Evolutionary conservation across 2,888 invertebrate species (phyloP).

Genomic region (Stenodema calcarata): DNA sequence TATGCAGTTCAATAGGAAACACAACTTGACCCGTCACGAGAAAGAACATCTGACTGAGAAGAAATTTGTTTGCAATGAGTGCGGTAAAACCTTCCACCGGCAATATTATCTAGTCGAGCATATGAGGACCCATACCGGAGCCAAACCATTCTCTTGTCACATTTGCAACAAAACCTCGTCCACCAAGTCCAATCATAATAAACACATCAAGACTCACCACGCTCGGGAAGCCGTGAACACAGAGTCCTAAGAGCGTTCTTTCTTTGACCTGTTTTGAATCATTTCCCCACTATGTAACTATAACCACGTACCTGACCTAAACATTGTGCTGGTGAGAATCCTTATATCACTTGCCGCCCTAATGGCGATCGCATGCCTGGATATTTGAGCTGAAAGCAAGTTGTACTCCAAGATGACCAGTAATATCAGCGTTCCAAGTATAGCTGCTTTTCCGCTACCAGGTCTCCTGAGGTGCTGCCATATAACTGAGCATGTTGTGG

Average conservation of each 20-base stretch:
- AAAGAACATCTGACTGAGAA: constrained; percentile 80
- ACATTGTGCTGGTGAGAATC: not conserved
- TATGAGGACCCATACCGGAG: constrained; percentile 83
- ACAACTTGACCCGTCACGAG: constrained; percentile 85
- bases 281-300: not conserved
- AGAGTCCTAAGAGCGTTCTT: constrained; percentile 65
- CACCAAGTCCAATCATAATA: constrained; percentile 90
- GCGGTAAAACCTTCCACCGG: constrained; percentile 84
- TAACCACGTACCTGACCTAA: not conserved
- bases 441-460: too few relatives aligned
- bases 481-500: too few relatives aligned
- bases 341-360: not conserved
- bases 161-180: constrained; percentile 89
- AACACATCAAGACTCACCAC: constrained; percentile 88
- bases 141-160: constrained; percentile 81
- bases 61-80: constrained; percentile 76
- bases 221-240: constrained; percentile 86
- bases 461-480: too few relatives aligned
- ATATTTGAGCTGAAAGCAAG: too few relatives aligned
- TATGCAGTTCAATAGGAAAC: constrained; percentile 85
- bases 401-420: not conserved
- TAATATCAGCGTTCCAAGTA: not conserved
- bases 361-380: not conserved
- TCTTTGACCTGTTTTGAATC: not conserved
- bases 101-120: constrained; percentile 88